Conservation (phyloP, 2,113 vertebrate species). For the Zosterops lateralis region DNA sequence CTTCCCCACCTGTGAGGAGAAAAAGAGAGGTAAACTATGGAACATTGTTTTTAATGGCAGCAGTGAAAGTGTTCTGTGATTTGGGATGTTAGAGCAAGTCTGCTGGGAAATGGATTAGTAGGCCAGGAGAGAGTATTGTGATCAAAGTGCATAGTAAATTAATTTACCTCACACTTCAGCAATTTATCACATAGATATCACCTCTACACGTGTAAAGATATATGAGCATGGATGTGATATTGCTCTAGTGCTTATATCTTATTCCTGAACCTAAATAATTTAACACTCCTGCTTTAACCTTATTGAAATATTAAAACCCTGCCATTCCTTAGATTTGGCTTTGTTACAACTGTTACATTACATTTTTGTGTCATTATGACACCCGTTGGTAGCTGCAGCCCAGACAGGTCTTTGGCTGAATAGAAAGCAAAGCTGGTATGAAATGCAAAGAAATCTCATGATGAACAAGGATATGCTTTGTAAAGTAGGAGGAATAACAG, state of each 20-base stretch:
- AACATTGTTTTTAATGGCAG: neutral
- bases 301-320: constrained; percentile 59
- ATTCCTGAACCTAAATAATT: constrained; percentile 55
- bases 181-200: constrained; percentile 43
- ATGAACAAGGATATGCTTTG: neutral
- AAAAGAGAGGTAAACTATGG: neutral
- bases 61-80: neutral
- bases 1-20: neutral
- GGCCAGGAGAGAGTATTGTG: constrained; percentile 35
- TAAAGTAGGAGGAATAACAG: neutral
- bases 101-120: constrained; percentile 46
- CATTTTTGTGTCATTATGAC: neutral
- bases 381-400: neutral
- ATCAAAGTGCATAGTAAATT: constrained; percentile 60
- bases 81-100: constrained; percentile 4
- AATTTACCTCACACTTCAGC: constrained; percentile 46
- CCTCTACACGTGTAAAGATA: constrained; percentile 26
- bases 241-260: constrained; percentile 43
- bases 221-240: constrained; percentile 20
- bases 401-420: neutral
- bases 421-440: neutral
- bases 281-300: constrained; percentile 48
- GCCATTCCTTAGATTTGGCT: constrained; percentile 32
- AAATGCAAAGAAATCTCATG: neutral
- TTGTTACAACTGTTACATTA: constrained; percentile 36